Evolutionary conservation across 1,140 invertebrate species (phyloP).

Genomic region (Ostrea edulis): DNA sequence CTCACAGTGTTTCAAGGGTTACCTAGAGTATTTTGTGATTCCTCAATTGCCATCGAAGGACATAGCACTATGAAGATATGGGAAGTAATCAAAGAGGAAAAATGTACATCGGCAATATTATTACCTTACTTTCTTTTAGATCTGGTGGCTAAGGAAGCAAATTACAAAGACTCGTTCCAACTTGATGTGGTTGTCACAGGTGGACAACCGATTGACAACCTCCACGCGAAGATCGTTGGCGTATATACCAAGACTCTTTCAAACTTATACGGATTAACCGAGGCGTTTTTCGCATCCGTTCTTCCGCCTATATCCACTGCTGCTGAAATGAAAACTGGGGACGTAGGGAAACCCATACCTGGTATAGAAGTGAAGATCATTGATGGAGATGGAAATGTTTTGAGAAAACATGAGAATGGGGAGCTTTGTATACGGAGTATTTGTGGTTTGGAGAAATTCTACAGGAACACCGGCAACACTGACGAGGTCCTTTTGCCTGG

Average conservation of each 20-base stretch:
- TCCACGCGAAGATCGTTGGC: background rate
- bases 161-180: background rate
- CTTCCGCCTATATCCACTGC: background rate
- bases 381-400: background rate
- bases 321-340: background rate
- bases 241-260: background rate
- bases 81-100: background rate
- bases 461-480: background rate
- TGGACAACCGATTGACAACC: background rate
- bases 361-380: background rate
- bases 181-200: background rate
- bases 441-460: background rate
- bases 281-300: background rate
- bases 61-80: background rate
- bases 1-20: background rate
- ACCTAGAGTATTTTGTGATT: background rate
- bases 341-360: slow-evolving; percentile 28
- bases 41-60: background rate
- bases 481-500: background rate
- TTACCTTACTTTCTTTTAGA: background rate
- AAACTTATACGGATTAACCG: slow-evolving; percentile 25
- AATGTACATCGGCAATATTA: background rate
- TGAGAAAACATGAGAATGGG: background rate
- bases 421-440: slow-evolving; percentile 15
- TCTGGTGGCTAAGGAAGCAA: background rate